A percentile compares a stretch with the other conserved stretches of the same genome.
Evolutionary conservation across 2,888 invertebrate species (phyloP).

Genomic region (Parapristionchus giblindavisi): DNA sequence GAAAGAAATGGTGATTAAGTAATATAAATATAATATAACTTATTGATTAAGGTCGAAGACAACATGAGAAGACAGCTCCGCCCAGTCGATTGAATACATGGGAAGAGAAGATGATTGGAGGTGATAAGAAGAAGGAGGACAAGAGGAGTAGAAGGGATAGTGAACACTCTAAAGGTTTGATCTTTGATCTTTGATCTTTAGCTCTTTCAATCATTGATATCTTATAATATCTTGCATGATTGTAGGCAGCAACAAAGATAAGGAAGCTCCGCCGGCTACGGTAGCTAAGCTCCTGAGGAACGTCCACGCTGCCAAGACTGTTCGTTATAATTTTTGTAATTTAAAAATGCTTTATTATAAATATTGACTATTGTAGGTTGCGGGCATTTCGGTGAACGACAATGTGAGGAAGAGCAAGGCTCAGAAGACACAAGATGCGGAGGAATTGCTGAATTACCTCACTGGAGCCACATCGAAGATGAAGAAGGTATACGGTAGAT

Average conservation of each 20-base stretch:
- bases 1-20: too few relatives aligned
- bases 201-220: background rate
- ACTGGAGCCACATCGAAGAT: background rate
- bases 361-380: background rate
- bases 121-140: background rate
- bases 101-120: constrained; percentile 21
- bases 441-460: constrained; percentile 22
- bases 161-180: constrained; percentile 15
- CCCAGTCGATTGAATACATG: constrained; percentile 33
- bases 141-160: constrained; percentile 3
- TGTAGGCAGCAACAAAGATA: background rate
- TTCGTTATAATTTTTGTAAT: background rate
- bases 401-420: constrained; percentile 24
- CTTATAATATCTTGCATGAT: background rate
- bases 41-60: too few relatives aligned
- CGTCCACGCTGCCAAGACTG: constrained; percentile 19
- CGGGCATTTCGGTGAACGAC: constrained; percentile 31
- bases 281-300: constrained; percentile 26
- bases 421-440: constrained; percentile 31
- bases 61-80: constrained; percentile 28
- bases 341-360: background rate
- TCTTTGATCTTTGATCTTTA: background rate
- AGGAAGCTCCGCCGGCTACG: constrained; percentile 20
- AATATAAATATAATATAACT: too few relatives aligned
- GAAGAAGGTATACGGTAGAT: constrained; percentile 28